Evolutionary conservation across 2,888 invertebrate species (phyloP).

Genomic region (Cenopis cana): DNA sequence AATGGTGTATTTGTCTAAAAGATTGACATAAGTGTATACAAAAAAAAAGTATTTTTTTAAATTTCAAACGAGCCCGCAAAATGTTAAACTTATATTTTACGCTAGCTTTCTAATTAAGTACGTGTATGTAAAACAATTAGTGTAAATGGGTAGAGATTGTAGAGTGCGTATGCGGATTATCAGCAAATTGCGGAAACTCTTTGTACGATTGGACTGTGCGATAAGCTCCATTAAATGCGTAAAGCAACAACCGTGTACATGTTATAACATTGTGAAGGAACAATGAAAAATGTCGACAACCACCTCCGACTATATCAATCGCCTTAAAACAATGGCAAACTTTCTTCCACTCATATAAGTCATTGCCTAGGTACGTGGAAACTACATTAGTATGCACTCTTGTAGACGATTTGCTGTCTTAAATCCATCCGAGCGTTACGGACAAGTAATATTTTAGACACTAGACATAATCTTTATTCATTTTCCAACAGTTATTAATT

Average conservation of each 20-base stretch:
- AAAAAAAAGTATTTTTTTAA: not conserved
- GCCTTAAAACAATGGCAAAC: conserved; percentile 46
- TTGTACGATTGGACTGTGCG: conserved; percentile 33
- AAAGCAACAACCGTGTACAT: conserved; percentile 40
- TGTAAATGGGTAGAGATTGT: not conserved
- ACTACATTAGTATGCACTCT: conserved; percentile 18
- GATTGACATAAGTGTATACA: too few relatives aligned
- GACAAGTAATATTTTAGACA: conserved; percentile 46
- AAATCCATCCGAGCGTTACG: conserved; percentile 51
- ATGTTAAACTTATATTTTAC: not conserved
- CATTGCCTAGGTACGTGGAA: conserved; percentile 35
- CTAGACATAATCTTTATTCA: conserved; percentile 50
- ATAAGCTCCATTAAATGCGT: conserved; percentile 42
- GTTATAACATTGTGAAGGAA: conserved; percentile 42
- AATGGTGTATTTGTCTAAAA: too few relatives aligned
- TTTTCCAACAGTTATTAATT: conserved; percentile 47
- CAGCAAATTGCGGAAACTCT: conserved; percentile 29
- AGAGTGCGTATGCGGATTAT: not conserved
- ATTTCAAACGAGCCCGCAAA: not conserved
- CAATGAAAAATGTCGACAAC: conserved; percentile 36
- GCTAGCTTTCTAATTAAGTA: not conserved
- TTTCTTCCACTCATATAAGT: conserved; percentile 45
- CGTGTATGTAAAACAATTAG: not conserved
- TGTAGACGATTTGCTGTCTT: conserved; percentile 34
- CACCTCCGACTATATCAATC: conserved; percentile 43